These are phyloP conservation scores for Petaurus breviceps DNA, from an alignment of 2,113 vertebrate species.

Conservation along the genomic window DNA sequence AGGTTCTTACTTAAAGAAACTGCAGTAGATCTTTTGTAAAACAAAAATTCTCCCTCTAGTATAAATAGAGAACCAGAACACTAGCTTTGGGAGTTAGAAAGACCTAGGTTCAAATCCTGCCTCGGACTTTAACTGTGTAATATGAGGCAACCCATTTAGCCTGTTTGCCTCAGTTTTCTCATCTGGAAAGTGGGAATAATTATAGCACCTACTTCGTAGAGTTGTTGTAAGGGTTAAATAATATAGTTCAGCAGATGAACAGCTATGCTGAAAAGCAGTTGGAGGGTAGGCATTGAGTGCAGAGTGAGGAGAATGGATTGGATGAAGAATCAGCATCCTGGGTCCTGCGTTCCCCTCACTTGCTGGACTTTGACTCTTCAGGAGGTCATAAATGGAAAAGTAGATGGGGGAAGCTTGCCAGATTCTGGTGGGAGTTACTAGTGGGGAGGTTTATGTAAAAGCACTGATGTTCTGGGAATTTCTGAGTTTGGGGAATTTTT, in stretches of 20 bases:
- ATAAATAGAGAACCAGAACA: not conserved
- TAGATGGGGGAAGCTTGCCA: not conserved
- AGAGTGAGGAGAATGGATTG: not conserved
- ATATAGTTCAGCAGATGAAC: not conserved
- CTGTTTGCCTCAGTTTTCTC: not conserved
- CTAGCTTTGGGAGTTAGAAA: not conserved
- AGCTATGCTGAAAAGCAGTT: not conserved
- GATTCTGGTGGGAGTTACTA: not conserved
- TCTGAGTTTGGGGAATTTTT: not conserved
- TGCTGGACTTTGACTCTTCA: not conserved
- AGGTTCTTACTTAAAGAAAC: not conserved
- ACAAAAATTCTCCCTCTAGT: not conserved
- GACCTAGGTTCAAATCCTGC: not conserved
- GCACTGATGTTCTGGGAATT: not conserved
- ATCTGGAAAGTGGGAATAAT: not conserved
- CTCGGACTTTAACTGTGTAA: not conserved
- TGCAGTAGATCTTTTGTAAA: not conserved
- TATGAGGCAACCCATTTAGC: not conserved
- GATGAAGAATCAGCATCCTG: not conserved
- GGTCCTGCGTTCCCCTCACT: not conserved
- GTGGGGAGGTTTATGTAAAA: not conserved
- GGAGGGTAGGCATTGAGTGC: not conserved
- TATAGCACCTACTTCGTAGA: not conserved
- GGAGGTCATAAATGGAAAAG: not conserved
- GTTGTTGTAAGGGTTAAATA: not conserved